Base-by-base conservation (phyloP, 37 sponge, comb jelly and placozoan species). In the Oopsacas minuta region DNA sequence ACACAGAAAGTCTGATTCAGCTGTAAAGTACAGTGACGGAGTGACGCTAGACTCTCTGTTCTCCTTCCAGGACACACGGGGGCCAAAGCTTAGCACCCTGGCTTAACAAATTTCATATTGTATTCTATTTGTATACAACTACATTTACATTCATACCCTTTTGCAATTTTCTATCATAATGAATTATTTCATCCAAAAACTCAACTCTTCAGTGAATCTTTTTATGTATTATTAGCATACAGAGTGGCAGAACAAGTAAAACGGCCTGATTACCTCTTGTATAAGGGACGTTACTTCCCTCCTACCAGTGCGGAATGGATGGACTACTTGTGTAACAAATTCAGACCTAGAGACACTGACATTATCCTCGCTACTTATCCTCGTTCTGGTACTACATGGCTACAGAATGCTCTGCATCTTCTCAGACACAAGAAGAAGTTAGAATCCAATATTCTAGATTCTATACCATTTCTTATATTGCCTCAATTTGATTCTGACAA, bases 351-450 rank as follows among this genome's bases (percentile, higher is more conserved):
- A 53, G 69, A 52, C 37, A 25, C 37, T 0, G 85, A 85, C 53
- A 53, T 85, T 17, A 35, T 85, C 36, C 69, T 85, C 12, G 53
- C 85, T 0, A 85, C 85, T 0, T 85, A 85, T 28, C 85, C 85
- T 30, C 52, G 53, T 37, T 85, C 69, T 30, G 85, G 85, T 0
- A 85, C 85, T 37, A 85, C 85, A 36, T 85, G 85, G 85, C 52
- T 53, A 20, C 53, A 53, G 85, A 85, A 85, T 38, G 53, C 53
- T 38, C 52, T 85, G 36, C 36, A 52, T 81, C 52, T 53, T 10
- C 69, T 85, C 37, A 52, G 53, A 38, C 69, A 85, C 69, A 49
- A 49, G 10, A 61, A 85, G 37, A 35, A 53, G 69, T 30, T 53
- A 10, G 85, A 53, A 17, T 36, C 36, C 30, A 37, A 36, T 25